Evolutionary conservation across 1,140 invertebrate species (phyloP), one percentile per base, ranked within the genome.

Genomic region (Leucophenga varia): DNA sequence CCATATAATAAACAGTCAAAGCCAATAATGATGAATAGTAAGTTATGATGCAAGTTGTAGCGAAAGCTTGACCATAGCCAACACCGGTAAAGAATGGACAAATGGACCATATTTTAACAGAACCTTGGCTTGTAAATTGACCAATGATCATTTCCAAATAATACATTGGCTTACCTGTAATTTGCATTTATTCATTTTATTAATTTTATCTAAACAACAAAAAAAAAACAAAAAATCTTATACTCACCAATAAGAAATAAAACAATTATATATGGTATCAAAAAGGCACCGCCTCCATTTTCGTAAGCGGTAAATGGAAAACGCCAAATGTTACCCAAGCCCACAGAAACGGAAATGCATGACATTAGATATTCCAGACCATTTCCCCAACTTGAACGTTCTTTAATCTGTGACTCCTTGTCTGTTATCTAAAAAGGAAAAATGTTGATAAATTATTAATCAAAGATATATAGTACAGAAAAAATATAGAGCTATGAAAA

Each of bases 351-450:
- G 21, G 90, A 86, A 40, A 95, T 89, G 61, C 90, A 91, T 1
- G 91, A 92, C 79, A 95, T 87, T 1, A 95, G 76, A 64, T 95
- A 95, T 63, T 95, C 91, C 2, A 91, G 59, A 42, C 89, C 84
- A 60, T 87, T 91, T 8, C 81, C 83, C 93, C 93, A 95, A 65
- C 85, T 86, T 1, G 84, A 83, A 31, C 89, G 75, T 19, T 81
- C 76, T 14, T 55, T n/a, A n/a, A n/a, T 52, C 14, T 52, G 45
- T 17, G 49, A 44, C 18, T 60, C 61, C 40, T 59, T 61, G 16
- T 59, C 51, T 20, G 49, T 22, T 2, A 37, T 48, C 67, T 70
- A 40, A 3, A 6, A 32, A 13, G 41, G 10, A 34, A 0, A 35
- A 14, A 40, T 3, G 18, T 32, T 32, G 12, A 14, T 9, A 13